Evolutionary conservation across 2,888 invertebrate genomes (phyloP).

Genomic region (Andricus curvator): DNA sequence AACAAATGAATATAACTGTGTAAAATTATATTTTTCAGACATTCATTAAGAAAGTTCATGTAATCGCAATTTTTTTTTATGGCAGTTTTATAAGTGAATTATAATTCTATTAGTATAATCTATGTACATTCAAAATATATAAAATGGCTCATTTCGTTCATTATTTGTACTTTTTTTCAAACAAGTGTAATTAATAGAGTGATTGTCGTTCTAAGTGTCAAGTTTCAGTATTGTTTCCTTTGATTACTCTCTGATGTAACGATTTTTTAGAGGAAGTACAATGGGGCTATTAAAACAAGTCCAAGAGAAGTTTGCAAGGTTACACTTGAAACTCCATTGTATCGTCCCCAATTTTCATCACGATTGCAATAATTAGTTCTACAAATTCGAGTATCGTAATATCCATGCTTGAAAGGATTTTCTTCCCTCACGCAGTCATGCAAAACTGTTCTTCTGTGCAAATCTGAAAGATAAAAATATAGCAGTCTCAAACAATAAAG

Average conservation of each 20-base stretch:
- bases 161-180: slow-evolving; percentile 19
- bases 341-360: slow-evolving; percentile 24
- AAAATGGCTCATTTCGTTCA: not conserved
- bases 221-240: not conserved
- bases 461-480: not conserved
- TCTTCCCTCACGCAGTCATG: slow-evolving; percentile 3
- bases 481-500: too few species aligned
- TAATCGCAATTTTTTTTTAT: not conserved
- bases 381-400: not conserved
- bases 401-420: not conserved
- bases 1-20: too few species aligned
- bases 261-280: slow-evolving; percentile 12
- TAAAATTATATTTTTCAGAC: too few species aligned
- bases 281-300: slow-evolving; percentile 4
- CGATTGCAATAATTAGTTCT: slow-evolving; percentile 21
- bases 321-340: slow-evolving; percentile 19
- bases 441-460: slow-evolving; percentile 2
- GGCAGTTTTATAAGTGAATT: not conserved
- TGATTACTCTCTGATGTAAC: not conserved
- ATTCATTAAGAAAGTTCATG: too few species aligned
- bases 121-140: not conserved
- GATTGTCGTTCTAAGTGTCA: not conserved
- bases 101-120: not conserved
- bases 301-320: slow-evolving; percentile 16
- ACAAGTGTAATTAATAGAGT: not conserved